Evolutionary conservation across 2,113 vertebrate species (phyloP).

Genomic region (human (Homo sapiens)): GRCh38 chr2:171593501-171594000

Average conservation of each 20-base stretch:
- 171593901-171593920: neutral
- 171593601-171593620: no score
- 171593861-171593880: neutral
- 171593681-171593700: neutral
- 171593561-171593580: no score
- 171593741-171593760: neutral
- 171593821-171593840: neutral
- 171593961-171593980: neutral
- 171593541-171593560: no score
- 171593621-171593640: no score
- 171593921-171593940: neutral
- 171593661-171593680: neutral
- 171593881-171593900: neutral
- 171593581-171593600: no score
- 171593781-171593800: neutral
- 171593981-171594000: neutral
- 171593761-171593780: neutral
- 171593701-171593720: neutral
- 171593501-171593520: no score
- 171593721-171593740: neutral
- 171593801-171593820: neutral
- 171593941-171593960: neutral
- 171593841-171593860: neutral
- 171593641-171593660: neutral
- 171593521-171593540: no score